Percentiles rank a stretch among this genome's conserved stretches.
These are phyloP conservation scores for Margaritifera margaritifera DNA, from an alignment of 2,888 invertebrate genomes.

Conservation along the genomic window DNA sequence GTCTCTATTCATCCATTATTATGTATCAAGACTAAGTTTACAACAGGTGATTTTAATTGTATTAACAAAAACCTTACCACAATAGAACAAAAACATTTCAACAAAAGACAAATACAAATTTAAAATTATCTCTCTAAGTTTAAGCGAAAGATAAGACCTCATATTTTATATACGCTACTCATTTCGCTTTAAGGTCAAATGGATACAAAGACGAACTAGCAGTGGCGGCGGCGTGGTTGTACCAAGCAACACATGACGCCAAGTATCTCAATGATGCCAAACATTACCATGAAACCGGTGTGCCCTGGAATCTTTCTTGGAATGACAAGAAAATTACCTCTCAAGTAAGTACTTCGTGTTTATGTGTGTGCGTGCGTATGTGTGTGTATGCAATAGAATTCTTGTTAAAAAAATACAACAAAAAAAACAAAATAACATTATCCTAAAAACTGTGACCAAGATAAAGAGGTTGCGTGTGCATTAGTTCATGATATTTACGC, in stretches of 20 bases:
- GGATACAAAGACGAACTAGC: conserved; percentile 61
- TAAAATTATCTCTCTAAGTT: no score
- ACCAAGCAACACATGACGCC: conserved; percentile 56
- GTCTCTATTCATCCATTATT: no score
- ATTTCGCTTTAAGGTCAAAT: conserved; percentile 41
- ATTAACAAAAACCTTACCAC: no score
- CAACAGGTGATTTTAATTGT: no score
- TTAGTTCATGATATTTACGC: no score
- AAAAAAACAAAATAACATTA: no score
- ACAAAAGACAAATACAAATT: no score
- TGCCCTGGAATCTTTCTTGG: conserved; percentile 61
- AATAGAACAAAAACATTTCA: no score
- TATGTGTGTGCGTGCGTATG: conserved; percentile 24
- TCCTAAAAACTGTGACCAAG: no score
- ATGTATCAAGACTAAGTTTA: no score
- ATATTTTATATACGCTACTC: no score
- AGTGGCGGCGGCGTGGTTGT: conserved; percentile 58
- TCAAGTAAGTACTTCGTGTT: conserved; percentile 28
- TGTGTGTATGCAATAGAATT: not conserved
- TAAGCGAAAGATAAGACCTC: no score
- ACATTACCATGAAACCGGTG: conserved; percentile 36
- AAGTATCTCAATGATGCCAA: conserved; percentile 58
- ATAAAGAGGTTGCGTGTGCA: not conserved
- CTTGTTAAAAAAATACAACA: not conserved
- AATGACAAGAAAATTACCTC: conserved; percentile 56